Conservation (phyloP, 2,113 vertebrate species). For the Engraulis encrasicolus region DNA sequence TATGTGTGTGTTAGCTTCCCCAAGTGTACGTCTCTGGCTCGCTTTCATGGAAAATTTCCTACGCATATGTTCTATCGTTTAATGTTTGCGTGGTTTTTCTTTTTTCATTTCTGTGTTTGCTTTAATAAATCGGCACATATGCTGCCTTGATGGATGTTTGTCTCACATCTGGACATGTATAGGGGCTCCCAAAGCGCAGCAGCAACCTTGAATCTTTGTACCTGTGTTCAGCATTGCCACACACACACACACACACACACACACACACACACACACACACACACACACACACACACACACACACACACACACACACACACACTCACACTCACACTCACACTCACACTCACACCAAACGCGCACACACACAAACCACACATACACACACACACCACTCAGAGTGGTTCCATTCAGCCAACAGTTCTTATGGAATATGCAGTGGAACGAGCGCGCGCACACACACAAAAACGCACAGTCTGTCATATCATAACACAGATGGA, state of each 20-base stretch:
- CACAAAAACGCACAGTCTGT: not conserved
- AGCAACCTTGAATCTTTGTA: not conserved
- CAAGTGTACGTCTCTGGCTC: not conserved
- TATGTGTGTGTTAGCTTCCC: not conserved
- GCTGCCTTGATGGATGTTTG: slow-evolving; percentile 41
- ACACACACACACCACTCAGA: not conserved
- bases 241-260: no score
- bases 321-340: not conserved
- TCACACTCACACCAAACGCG: no score
- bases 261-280: no score
- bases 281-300: not conserved
- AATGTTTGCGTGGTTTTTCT: not conserved
- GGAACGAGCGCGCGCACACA: not conserved
- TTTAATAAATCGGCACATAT: slow-evolving; percentile 53
- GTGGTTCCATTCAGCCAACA: slow-evolving; percentile 51
- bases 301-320: no score
- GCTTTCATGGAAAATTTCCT: no score
- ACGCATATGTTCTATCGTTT: no score
- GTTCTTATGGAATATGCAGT: not conserved
- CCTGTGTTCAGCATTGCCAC: not conserved
- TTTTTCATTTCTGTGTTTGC: not conserved
- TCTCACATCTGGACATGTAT: slow-evolving; percentile 44
- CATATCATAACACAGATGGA: slow-evolving; percentile 62
- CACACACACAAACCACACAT: no score
- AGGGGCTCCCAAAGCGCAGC: not conserved